Base-by-base conservation (phyloP, 2,113 vertebrate genomes). In the Rhinichthys klamathensis region DNA sequence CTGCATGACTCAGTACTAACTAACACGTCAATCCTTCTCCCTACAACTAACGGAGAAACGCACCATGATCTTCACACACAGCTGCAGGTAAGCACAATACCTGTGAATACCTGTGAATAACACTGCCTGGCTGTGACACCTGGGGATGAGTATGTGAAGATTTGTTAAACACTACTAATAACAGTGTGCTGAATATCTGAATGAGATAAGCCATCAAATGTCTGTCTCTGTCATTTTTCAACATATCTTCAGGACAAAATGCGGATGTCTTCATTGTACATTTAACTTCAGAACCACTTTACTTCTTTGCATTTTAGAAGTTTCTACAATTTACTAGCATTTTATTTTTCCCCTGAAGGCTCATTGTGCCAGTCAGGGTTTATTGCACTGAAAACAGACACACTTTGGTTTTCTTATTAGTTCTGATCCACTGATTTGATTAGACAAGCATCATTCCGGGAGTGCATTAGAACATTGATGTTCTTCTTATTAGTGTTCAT, bases 1-100 rank as follows among this genome's bases (percentile, higher is more conserved):
- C 89, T 97, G 84, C 97, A 97, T 93, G 95, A 94, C 87, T 90
- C 93, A 78, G 89, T 97, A 88, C 89, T 92, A 82, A 94, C 94
- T 95, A 95, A 94, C 89, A 95, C 92, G 88, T 87, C 90, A 23
- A 38, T 90, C 85, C 81, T 95, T 61, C 93, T 93, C 0, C 94
- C 94, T 38, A 89, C 84, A 63, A 88, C 94, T 90, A 93, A 92
- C 63, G 94, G 92, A 58, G 86, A 89, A 18, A 32, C 6, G 35
- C 88, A 86, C 9, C 89, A 84, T 60, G 90, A 89, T 83, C 27
- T 91, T 87, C 89, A 88, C 25, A 87, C 94, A 46, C 95, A 95
- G 67, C 92, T 96, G 46, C 95, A 97, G 97, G 97, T 97, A 96
- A 94, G 8, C 73, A 78, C 49, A 9, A 54, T n/a, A n/a, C n/a